Conservation (phyloP, 2,797 vertebrate genomes). For the Myotis daubentonii region DNA sequence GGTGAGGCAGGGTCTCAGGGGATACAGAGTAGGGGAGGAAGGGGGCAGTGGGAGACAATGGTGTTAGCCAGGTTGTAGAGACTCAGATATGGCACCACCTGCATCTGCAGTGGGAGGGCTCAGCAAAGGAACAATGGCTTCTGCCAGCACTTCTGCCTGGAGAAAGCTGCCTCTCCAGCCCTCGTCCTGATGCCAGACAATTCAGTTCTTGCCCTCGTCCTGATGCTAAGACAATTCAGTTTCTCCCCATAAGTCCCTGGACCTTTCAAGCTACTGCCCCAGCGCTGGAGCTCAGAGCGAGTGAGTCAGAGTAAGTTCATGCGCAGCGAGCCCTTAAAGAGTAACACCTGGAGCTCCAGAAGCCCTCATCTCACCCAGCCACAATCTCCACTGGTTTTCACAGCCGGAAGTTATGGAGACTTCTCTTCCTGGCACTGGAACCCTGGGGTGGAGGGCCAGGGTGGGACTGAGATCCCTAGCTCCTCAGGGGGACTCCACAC, state of each 20-base stretch:
- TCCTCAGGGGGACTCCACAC: neutral
- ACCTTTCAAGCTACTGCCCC: neutral
- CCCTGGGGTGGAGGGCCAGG: neutral
- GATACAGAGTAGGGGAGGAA: neutral
- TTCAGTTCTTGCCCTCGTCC: neutral
- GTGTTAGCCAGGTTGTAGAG: neutral
- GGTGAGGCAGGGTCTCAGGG: neutral
- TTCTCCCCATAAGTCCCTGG: neutral
- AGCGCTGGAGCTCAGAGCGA: neutral
- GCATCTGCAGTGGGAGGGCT: neutral
- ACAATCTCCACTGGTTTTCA: neutral
- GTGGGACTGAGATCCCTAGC: neutral
- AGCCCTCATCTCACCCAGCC: neutral
- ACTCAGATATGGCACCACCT: neutral
- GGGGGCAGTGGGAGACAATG: neutral
- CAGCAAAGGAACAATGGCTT: neutral
- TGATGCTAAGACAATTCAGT: neutral
- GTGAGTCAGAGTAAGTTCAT: neutral
- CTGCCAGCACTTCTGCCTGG: neutral
- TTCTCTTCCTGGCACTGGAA: neutral
- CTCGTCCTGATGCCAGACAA: neutral
- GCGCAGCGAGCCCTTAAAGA: neutral
- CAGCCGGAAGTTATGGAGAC: neutral
- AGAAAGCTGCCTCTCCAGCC: neutral
- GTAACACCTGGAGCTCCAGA: neutral